Conservation (phyloP, 2,888 invertebrate genomes). For the Leptinotarsa peninsularis region DNA sequence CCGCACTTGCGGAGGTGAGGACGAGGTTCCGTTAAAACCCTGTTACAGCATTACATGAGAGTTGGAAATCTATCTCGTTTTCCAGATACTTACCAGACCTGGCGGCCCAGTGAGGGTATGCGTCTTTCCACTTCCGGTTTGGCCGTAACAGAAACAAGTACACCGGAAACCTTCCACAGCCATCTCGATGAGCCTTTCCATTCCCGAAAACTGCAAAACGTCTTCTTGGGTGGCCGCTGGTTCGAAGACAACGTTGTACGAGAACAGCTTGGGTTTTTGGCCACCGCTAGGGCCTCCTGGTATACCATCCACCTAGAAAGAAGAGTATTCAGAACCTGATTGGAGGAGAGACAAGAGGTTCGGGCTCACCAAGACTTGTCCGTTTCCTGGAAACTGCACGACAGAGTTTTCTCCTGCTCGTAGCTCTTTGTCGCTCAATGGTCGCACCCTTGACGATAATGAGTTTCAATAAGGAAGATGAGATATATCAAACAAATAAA, state of each 20-base stretch:
- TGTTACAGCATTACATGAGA: neutral
- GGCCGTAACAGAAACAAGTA: constrained; percentile 96
- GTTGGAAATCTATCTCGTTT: neutral
- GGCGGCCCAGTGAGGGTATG: constrained; percentile 95
- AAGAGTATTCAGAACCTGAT: constrained; percentile 4
- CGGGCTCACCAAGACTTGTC: constrained; percentile 77
- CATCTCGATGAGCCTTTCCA: constrained; percentile 92
- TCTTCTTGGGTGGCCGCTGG: constrained; percentile 89
- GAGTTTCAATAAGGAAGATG: neutral
- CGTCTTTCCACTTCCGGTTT: constrained; percentile 96
- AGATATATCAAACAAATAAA: no score
- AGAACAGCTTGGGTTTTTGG: constrained; percentile 87
- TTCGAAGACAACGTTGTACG: constrained; percentile 95
- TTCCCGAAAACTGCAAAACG: constrained; percentile 89
- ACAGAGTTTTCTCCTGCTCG: constrained; percentile 76
- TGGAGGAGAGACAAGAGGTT: constrained; percentile 10
- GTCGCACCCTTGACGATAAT: constrained; percentile 76
- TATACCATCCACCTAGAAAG: constrained; percentile 67
- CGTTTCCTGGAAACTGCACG: constrained; percentile 88
- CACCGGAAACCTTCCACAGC: constrained; percentile 94
- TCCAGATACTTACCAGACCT: constrained; percentile 74
- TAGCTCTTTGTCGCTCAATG: constrained; percentile 81
- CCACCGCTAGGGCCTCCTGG: constrained; percentile 69
- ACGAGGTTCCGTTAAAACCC: no score
- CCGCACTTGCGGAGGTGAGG: no score